These are phyloP conservation scores for Rhogogaster chlorosoma DNA, from an alignment of 2,888 invertebrate genomes.

Conservation along the genomic window DNA sequence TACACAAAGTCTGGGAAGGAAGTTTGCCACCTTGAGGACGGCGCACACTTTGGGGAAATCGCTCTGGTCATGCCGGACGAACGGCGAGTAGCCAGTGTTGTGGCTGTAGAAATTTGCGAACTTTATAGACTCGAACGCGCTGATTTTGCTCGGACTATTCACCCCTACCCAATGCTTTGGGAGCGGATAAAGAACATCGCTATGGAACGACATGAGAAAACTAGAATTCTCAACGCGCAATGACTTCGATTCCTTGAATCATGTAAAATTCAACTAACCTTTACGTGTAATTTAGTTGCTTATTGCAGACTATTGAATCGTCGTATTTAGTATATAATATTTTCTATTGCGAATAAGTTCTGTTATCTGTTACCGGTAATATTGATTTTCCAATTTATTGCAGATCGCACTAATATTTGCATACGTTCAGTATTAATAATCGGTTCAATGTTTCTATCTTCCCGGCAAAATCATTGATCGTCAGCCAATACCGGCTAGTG, in stretches of 20 bases:
- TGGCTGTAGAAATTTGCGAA: constrained; percentile 76
- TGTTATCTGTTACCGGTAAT: not conserved
- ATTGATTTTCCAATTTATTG: not conserved
- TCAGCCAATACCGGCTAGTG: constrained; percentile 19
- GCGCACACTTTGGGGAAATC: constrained; percentile 77
- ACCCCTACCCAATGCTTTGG: constrained; percentile 75
- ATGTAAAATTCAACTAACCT: not conserved
- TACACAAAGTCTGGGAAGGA: constrained; percentile 78
- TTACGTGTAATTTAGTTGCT: not conserved
- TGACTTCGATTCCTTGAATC: constrained; percentile 50
- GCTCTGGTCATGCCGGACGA: constrained; percentile 75
- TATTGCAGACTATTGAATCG: not conserved
- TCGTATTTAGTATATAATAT: not conserved
- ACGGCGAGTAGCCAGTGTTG: constrained; percentile 74
- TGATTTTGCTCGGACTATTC: constrained; percentile 74
- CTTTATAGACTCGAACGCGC: constrained; percentile 74
- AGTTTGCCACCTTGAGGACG: constrained; percentile 76
- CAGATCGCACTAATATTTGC: not conserved
- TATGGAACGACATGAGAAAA: constrained; percentile 73
- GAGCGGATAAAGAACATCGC: constrained; percentile 75
- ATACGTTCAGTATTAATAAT: not conserved
- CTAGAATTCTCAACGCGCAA: constrained; percentile 68
- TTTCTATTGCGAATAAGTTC: not conserved
- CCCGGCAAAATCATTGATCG: not conserved
- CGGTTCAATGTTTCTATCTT: not conserved